These are phyloP conservation scores for Andrena bicolor DNA, from an alignment of 2,888 invertebrate species.

Conservation along the genomic window DNA sequence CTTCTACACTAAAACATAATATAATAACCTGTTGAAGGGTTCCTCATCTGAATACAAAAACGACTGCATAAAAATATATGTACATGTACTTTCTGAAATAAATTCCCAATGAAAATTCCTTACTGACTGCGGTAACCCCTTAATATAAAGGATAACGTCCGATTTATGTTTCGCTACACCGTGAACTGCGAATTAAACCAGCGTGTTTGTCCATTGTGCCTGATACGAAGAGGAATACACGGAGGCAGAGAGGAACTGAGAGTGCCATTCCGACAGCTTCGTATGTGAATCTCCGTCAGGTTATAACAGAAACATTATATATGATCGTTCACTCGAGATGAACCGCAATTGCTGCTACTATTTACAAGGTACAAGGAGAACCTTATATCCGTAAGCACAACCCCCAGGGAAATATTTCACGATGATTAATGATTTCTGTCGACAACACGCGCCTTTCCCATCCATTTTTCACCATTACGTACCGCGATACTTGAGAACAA, in stretches of 20 bases:
- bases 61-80: no score
- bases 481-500: conserved; percentile 43
- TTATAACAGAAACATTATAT: conserved; percentile 53
- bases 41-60: no score
- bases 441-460: conserved; percentile 20
- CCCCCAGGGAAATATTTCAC: conserved; percentile 56
- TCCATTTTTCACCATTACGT: conserved; percentile 60
- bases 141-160: conserved; percentile 15
- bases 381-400: conserved; percentile 28
- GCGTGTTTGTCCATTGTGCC: conserved; percentile 34
- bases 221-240: background rate
- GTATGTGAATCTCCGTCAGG: conserved; percentile 20
- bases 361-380: conserved; percentile 43
- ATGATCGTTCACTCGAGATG: conserved; percentile 54
- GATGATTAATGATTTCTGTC: conserved; percentile 62
- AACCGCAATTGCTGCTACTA: conserved; percentile 51
- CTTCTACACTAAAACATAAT: no score
- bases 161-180: conserved; percentile 25
- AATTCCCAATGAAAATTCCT: background rate
- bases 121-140: background rate
- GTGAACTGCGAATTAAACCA: conserved; percentile 35
- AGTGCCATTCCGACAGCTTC: conserved; percentile 6
- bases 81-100: background rate
- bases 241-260: background rate
- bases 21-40: no score